Conservation (phyloP, 1,140 invertebrate genomes). For the Zaprionus taronus region DNA sequence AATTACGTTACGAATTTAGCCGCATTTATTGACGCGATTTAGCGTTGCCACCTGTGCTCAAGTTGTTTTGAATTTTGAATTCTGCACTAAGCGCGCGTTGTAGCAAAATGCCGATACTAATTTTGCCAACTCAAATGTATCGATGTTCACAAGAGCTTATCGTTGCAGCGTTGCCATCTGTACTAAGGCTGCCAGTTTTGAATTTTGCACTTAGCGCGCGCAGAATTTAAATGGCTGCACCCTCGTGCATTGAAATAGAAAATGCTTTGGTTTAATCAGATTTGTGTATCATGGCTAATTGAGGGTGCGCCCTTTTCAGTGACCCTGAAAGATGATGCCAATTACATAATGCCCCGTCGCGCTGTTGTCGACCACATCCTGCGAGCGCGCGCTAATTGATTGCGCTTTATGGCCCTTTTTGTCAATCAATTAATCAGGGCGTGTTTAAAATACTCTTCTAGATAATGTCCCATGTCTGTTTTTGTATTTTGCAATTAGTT, state of each 20-base stretch:
- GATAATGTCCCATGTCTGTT: neutral
- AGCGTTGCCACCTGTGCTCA: neutral
- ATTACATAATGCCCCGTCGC: conserved; percentile 11
- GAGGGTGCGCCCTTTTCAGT: conserved; percentile 14
- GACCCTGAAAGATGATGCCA: conserved; percentile 29
- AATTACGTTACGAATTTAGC: no score
- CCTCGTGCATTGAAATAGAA: neutral
- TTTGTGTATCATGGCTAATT: conserved; percentile 25
- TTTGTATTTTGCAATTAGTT: conserved; percentile 28
- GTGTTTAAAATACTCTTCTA: conserved; percentile 16
- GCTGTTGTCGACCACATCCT: conserved; percentile 34
- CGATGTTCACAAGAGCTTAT: neutral
- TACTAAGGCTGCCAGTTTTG: neutral
- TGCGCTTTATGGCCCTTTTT: conserved; percentile 24
- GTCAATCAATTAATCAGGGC: conserved; percentile 48
- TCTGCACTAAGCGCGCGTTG: neutral
- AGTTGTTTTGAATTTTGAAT: neutral
- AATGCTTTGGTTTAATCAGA: conserved; percentile 18
- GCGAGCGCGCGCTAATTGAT: conserved; percentile 35
- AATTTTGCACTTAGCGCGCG: neutral
- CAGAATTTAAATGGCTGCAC: conserved; percentile 14
- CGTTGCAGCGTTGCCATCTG: conserved; percentile 6
- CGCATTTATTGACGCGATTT: no score
- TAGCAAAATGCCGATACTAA: neutral
- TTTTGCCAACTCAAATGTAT: neutral